Conservation (phyloP, 2,113 vertebrate species). For the Guaruba guarouba region DNA sequence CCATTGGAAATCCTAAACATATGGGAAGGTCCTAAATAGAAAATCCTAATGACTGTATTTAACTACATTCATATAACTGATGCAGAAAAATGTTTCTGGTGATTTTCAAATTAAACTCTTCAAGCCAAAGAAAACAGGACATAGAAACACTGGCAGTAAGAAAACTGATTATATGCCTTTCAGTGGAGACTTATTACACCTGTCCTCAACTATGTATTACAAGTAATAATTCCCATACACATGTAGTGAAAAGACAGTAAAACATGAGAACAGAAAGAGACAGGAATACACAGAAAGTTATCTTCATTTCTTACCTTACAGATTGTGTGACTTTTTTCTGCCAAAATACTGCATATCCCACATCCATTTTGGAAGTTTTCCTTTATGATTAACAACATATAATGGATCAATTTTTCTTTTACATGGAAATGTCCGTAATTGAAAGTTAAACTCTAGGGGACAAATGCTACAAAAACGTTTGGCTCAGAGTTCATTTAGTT, state of each 20-base stretch:
- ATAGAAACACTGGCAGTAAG: not conserved
- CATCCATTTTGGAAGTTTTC: not conserved
- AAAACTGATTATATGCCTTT: not conserved
- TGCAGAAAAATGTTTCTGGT: not conserved
- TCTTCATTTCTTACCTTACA: not conserved
- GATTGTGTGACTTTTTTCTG: not conserved
- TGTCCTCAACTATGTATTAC: not conserved
- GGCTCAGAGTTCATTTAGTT: not conserved
- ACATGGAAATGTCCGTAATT: not conserved
- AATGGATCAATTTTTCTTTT: not conserved
- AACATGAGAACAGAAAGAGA: not conserved
- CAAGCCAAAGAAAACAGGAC: not conserved
- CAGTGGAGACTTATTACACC: not conserved
- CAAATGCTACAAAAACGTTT: not conserved
- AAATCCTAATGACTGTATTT: not conserved
- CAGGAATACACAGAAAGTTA: not conserved
- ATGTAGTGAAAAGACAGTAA: not conserved
- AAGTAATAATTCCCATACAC: not conserved
- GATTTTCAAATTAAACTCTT: not conserved
- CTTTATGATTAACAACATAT: not conserved
- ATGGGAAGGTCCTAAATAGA: not conserved
- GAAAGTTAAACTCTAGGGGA: not conserved
- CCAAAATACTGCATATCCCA: not conserved
- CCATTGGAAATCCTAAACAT: not conserved
- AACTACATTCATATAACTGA: not conserved